Evolutionary conservation across 2,797 vertebrate genomes (phyloP).

Genomic region (Sebastes trivittatus): DNA sequence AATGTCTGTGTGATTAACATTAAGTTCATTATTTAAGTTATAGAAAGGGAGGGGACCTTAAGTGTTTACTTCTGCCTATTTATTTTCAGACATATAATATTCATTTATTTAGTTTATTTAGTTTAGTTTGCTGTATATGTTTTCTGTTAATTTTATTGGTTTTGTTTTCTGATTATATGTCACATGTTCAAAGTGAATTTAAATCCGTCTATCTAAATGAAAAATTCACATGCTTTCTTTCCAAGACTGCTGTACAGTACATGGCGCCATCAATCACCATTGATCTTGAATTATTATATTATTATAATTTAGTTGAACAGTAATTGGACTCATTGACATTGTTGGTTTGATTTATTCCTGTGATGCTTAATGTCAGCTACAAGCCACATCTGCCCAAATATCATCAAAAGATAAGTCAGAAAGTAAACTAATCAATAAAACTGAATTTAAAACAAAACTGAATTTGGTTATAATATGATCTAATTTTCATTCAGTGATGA

Average conservation of each 20-base stretch:
- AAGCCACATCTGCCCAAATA: background rate
- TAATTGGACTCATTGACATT: background rate
- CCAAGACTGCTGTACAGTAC: background rate
- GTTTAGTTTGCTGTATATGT: too few species aligned
- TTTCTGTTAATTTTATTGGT: too few species aligned
- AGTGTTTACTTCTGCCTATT: too few species aligned
- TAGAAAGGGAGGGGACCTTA: too few species aligned
- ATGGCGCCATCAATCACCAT: background rate
- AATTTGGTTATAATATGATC: background rate
- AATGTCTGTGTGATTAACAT: too few species aligned
- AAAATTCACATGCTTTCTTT: constrained; percentile 1
- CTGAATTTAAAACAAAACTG: background rate
- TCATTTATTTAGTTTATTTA: too few species aligned
- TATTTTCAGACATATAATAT: too few species aligned
- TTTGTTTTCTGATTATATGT: too few species aligned
- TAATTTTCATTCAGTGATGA: background rate
- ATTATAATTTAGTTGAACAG: too few species aligned
- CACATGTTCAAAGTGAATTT: too few species aligned
- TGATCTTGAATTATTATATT: background rate
- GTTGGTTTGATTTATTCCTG: background rate
- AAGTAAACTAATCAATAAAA: background rate
- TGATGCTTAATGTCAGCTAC: background rate
- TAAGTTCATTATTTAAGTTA: too few species aligned
- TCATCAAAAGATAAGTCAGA: constrained; percentile 3
- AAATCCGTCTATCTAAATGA: background rate